Base-by-base conservation (phyloP, 2,888 invertebrate genomes). In the Alviniconcha strummeri region DNA sequence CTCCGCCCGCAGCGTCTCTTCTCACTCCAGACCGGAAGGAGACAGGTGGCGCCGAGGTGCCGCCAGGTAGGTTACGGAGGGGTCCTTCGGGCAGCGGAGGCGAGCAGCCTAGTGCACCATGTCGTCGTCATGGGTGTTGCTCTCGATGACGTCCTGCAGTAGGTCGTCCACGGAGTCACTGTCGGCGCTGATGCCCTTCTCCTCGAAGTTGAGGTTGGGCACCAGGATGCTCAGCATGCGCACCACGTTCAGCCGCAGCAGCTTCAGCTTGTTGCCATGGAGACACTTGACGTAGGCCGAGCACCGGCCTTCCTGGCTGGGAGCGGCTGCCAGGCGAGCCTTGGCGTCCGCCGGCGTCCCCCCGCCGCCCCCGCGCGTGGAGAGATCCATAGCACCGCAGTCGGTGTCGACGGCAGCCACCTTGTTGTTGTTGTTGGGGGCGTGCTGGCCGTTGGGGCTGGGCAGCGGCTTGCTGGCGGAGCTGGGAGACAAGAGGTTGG, bases 191-290 rank as follows among this genome's bases (percentile, higher is more conserved):
- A 93, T 92, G 79, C 92, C 91, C 85, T 92, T 92, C 85, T 92
- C 93, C 80, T 92, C 93, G 81, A 92, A 91, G 86, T 92, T 92
- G 83, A 93, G 87, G 84, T 93, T 93, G 13, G 93, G 93, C 17
- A 92, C 92, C 84, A 93, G 90, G 83, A 92, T 92, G 85, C 92
- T 91, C 85, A 93, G 89, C 93, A 93, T 93, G 57, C 91, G 90
- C 54, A 93, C 91, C 52, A 93, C 93, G 84, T 93, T 93, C 83
- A 89, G 88, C 15, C 93, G 88, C 83, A 93, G 88, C 87, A 90
- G 88, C 83, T 89, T 89, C 82, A 93, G 90, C 87, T 93, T 92
- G 82, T 88, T 84, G 75, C 89, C 89, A 84, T 93, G 91, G 36
- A 88, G 83, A 85, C 93, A 93, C 85, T 90, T 89, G 56, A 86